Percentiles rank a stretch among this genome's conserved stretches.
phyloP scores from a whole-genome alignment of 2,797 vertebrate species.

The Fratercula arctica region DNA sequence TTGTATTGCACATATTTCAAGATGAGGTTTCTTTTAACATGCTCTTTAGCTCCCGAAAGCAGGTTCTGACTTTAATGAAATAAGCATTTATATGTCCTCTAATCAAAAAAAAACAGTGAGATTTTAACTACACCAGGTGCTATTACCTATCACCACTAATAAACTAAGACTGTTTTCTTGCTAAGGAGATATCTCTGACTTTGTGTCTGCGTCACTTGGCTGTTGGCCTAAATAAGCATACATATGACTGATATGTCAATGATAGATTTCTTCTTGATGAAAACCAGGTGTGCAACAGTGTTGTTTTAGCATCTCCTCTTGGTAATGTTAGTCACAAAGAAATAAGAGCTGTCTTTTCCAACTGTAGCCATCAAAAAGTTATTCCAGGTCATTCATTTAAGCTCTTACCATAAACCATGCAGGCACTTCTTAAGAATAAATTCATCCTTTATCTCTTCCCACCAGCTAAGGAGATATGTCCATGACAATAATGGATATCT shows the following conservation, averaged over 20 bases:
- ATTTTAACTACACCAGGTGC: background rate
- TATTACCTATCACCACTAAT: background rate
- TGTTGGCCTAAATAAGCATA: background rate
- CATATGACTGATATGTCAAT: background rate
- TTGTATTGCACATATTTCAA: background rate
- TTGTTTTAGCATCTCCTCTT: background rate
- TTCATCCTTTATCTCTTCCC: background rate
- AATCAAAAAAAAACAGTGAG: background rate
- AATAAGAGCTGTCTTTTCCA: background rate
- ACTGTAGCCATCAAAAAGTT: background rate
- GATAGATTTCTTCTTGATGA: background rate
- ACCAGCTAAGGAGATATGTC: background rate
- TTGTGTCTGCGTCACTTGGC: background rate
- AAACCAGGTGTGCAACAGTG: background rate
- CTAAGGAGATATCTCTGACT: background rate
- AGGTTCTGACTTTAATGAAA: background rate
- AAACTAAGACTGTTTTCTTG: background rate
- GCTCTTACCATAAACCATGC: background rate
- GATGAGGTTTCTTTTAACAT: background rate
- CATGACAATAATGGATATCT: background rate
- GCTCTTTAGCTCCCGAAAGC: background rate
- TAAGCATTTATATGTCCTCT: background rate
- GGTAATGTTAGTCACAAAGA: background rate
- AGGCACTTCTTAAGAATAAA: background rate
- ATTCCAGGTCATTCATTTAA: background rate